Evolutionary conservation across 1,140 invertebrate species (phyloP).

Genomic region (Trachymyrmex cornetzi): DNA sequence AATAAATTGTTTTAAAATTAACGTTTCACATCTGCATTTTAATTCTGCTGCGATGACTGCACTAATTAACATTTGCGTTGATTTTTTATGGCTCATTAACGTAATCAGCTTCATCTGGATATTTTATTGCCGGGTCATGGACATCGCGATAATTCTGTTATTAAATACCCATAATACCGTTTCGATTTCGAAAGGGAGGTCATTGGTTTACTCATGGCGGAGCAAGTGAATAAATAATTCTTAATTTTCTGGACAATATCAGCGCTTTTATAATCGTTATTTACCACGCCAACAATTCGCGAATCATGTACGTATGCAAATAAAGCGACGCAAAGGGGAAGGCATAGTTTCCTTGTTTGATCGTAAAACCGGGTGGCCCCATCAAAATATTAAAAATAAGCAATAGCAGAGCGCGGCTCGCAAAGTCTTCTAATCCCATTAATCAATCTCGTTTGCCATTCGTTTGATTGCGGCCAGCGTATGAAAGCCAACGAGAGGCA

Average conservation of each 20-base stretch:
- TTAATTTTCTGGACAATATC: background rate
- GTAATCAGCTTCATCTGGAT: constrained; percentile 20
- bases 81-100: constrained; percentile 37
- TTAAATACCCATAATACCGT: constrained; percentile 26
- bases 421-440: constrained; percentile 61
- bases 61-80: constrained; percentile 32
- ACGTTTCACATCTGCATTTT: background rate
- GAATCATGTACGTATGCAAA: background rate
- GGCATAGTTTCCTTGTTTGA: background rate
- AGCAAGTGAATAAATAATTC: constrained; percentile 30
- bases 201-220: background rate
- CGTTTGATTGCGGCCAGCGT: constrained; percentile 56
- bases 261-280: background rate
- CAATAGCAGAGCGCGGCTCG: constrained; percentile 11
- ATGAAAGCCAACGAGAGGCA: constrained; percentile 58
- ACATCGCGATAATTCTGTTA: constrained; percentile 31
- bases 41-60: background rate
- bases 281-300: background rate
- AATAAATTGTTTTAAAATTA: background rate
- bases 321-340: background rate
- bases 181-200: constrained; percentile 44
- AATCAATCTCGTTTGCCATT: constrained; percentile 71
- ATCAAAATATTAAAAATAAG: constrained; percentile 64
- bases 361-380: constrained; percentile 10
- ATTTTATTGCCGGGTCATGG: constrained; percentile 33